These are phyloP conservation scores for Nerophis ophidion DNA, from an alignment of 2,113 vertebrate species.

Conservation along the genomic window DNA sequence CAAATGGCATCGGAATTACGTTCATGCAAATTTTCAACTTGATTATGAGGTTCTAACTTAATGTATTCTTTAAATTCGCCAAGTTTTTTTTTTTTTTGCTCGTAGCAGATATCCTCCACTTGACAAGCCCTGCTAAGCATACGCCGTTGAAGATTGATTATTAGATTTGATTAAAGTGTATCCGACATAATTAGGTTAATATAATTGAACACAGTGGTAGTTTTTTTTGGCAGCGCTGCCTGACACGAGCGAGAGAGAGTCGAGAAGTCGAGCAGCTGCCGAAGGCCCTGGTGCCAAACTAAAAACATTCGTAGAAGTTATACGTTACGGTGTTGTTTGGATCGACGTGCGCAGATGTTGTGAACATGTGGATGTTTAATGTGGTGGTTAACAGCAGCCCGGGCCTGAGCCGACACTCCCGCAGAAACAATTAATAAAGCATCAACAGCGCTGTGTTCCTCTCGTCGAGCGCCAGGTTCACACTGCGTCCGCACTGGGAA, in stretches of 20 bases:
- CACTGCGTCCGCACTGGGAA: slow-evolving; percentile 47
- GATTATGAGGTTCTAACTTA: slow-evolving; percentile 54
- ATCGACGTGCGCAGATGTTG: slow-evolving; percentile 60
- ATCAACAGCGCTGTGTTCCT: slow-evolving; percentile 61
- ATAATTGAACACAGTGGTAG: slow-evolving; percentile 65
- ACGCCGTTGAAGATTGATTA: slow-evolving; percentile 64
- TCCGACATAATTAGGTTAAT: slow-evolving; percentile 59
- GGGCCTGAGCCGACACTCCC: slow-evolving; percentile 54
- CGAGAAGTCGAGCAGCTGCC: slow-evolving; percentile 64
- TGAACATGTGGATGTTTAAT: slow-evolving; percentile 66
- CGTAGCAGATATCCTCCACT: slow-evolving; percentile 30
- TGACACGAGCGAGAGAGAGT: slow-evolving; percentile 46
- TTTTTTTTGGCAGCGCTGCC: slow-evolving; percentile 54
- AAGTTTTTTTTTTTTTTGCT: slow-evolving; percentile 14
- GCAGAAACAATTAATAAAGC: slow-evolving; percentile 69
- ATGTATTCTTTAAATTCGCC: slow-evolving; percentile 44
- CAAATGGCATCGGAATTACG: slow-evolving; percentile 52
- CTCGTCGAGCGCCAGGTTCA: slow-evolving; percentile 47
- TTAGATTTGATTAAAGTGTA: slow-evolving; percentile 62
- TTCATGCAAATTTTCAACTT: slow-evolving; percentile 52
- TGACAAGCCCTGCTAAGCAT: slow-evolving; percentile 59
- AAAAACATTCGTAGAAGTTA: slow-evolving; percentile 30
- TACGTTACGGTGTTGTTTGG: slow-evolving; percentile 62
- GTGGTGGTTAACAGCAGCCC: slow-evolving; percentile 60
- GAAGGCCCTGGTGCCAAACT: slow-evolving; percentile 45